A percentile compares a stretch with the other conserved stretches of the same genome.
Conservation (phyloP, 1,140 invertebrate genomes). For the Metopolophium dirhodum region DNA sequence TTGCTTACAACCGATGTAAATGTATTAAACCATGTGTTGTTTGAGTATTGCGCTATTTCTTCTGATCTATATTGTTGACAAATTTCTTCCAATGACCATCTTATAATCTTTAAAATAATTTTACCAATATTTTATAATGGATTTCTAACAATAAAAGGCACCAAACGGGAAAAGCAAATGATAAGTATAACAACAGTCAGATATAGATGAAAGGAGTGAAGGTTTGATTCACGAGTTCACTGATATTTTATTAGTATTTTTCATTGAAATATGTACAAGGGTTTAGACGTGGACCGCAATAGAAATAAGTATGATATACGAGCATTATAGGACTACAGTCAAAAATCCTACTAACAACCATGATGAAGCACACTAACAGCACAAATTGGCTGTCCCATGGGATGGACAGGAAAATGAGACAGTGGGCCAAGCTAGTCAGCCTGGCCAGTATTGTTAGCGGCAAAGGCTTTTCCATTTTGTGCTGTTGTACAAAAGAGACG, state of each 20-base stretch:
- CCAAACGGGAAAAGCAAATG: not conserved
- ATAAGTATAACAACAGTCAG: too few species aligned
- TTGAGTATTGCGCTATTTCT: conserved; percentile 36
- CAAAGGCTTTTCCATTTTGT: not conserved
- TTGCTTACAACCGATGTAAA: conserved; percentile 36
- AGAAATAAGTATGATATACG: not conserved
- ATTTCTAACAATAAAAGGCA: not conserved
- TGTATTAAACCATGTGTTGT: conserved; percentile 49
- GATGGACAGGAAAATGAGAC: too few species aligned
- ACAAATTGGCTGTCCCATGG: too few species aligned
- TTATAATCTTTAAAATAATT: conserved; percentile 33
- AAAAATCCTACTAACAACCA: too few species aligned
- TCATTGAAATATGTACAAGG: not conserved
- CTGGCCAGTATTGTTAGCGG: too few species aligned
- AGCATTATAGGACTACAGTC: not conserved
- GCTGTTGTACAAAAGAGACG: not conserved
- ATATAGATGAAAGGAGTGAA: not conserved
- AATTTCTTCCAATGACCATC: conserved; percentile 49
- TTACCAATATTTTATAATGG: not conserved
- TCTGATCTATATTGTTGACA: conserved; percentile 42
- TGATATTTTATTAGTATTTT: not conserved
- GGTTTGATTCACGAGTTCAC: not conserved
- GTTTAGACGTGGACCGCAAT: rapidly evolving
- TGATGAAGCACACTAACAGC: too few species aligned
- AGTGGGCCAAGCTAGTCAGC: too few species aligned